These are phyloP conservation scores for Matsumyia berberina DNA, from an alignment of 2,888 invertebrate species.

Conservation along the genomic window DNA sequence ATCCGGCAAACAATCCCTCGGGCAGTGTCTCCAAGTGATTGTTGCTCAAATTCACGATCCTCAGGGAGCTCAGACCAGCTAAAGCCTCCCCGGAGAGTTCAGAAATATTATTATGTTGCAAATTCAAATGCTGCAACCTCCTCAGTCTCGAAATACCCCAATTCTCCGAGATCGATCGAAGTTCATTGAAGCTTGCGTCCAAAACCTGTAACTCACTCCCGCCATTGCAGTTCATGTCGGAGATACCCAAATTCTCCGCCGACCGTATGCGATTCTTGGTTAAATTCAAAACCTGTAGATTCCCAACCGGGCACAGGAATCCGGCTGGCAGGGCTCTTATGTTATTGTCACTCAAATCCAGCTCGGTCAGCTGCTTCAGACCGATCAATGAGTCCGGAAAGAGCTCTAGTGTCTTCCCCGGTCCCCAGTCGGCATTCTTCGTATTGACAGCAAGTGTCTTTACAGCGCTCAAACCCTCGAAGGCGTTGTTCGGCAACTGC, in stretches of 20 bases:
- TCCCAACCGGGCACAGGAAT: conserved; percentile 91
- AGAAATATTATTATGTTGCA: conserved; percentile 93
- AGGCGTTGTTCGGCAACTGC: conserved; percentile 89
- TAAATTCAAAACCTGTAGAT: conserved; percentile 92
- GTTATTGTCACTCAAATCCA: conserved; percentile 94
- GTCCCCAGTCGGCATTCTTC: conserved; percentile 92
- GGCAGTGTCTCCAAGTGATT: conserved; percentile 93
- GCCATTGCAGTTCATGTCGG: conserved; percentile 86
- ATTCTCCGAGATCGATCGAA: conserved; percentile 89
- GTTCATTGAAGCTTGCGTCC: conserved; percentile 92
- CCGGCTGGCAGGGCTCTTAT: conserved; percentile 91
- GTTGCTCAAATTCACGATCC: conserved; percentile 93
- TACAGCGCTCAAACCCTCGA: conserved; percentile 91
- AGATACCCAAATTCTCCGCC: conserved; percentile 90
- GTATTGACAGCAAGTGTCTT: conserved; percentile 89
- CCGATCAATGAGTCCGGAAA: conserved; percentile 90
- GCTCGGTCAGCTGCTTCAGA: conserved; percentile 91
- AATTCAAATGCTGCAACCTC: conserved; percentile 90
- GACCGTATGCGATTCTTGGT: conserved; percentile 93
- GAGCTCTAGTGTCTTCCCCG: conserved; percentile 90
- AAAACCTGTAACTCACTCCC: conserved; percentile 90
- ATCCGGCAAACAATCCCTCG: conserved; percentile 92
- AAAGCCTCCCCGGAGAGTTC: conserved; percentile 93
- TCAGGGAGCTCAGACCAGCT: conserved; percentile 90
- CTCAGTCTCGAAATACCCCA: conserved; percentile 91